Base-by-base conservation (phyloP, 1,140 invertebrate species). In the Homalodisca vitripennis region DNA sequence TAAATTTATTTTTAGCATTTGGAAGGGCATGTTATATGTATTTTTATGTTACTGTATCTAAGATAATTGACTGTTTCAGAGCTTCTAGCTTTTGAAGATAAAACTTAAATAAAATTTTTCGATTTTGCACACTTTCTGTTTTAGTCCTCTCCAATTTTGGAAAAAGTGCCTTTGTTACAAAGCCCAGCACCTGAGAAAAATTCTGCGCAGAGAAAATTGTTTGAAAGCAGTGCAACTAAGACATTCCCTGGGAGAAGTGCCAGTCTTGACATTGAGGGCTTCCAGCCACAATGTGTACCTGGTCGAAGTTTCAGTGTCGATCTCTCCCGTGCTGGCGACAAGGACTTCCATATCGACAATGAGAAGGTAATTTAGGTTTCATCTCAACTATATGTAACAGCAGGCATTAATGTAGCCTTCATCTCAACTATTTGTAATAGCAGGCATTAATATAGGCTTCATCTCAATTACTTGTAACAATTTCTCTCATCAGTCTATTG, bases 371-470 rank as follows among this genome's bases (percentile, higher is more conserved):
- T 60, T 31, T 69, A 26, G 12, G 10, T 63, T 65, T 10, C 51
- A 24, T 55, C 29, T 60, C 53, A 68, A 71, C 57, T 69, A 71
- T n/a, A n/a, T n/a, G n/a, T n/a, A n/a, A n/a, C n/a, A n/a, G n/a
- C n/a, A n/a, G n/a, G n/a, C n/a, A n/a, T n/a, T n/a, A n/a, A n/a
- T n/a, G n/a, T n/a, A n/a, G n/a, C n/a, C n/a, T n/a, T n/a, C n/a
- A n/a, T n/a, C n/a, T n/a, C n/a, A n/a, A n/a, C n/a, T n/a, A n/a
- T n/a, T n/a, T n/a, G n/a, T n/a, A n/a, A n/a, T n/a, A n/a, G n/a
- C n/a, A n/a, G n/a, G n/a, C n/a, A n/a, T n/a, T n/a, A n/a, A n/a
- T n/a, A n/a, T n/a, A n/a, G n/a, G n/a, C n/a, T n/a, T n/a, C n/a
- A n/a, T n/a, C n/a, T n/a, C n/a, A n/a, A n/a, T n/a, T n/a, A n/a